Evolutionary conservation across 2,113 vertebrate species (phyloP).

Genomic region (Fregata magnificens): DNA sequence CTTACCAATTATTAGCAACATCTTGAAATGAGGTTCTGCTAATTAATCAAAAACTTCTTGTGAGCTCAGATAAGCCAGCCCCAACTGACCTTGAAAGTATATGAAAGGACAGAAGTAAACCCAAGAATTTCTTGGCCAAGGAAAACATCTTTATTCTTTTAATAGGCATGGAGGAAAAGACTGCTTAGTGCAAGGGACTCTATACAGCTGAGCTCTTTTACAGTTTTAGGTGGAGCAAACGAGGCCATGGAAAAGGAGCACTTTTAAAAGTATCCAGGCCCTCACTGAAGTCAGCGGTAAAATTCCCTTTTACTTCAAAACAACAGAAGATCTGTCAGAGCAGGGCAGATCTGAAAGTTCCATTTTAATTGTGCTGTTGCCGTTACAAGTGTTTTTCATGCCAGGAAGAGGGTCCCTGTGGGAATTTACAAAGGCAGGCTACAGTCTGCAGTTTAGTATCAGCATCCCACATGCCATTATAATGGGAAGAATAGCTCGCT

Average conservation of each 20-base stretch:
- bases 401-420: not conserved
- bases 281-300: not conserved
- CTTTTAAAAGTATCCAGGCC: not conserved
- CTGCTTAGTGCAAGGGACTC: not conserved
- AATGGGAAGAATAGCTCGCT: not conserved
- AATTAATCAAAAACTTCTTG: constrained; percentile 48
- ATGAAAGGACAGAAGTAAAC: constrained; percentile 33
- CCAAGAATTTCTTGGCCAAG: constrained; percentile 7
- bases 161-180: constrained; percentile 10
- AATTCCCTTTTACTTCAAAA: not conserved
- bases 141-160: constrained; percentile 47
- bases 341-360: not conserved
- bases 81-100: constrained; percentile 15
- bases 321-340: not conserved
- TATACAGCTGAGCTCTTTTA: not conserved
- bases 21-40: constrained; percentile 2
- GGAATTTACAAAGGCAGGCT: not conserved
- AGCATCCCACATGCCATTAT: not conserved
- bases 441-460: not conserved
- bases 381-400: not conserved
- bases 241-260: not conserved
- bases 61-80: constrained; percentile 3
- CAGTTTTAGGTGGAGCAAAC: not conserved
- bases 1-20: not conserved
- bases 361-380: not conserved